These are phyloP conservation scores for Deilephila elpenor DNA, from an alignment of 2,888 invertebrate species.

Conservation along the genomic window DNA sequence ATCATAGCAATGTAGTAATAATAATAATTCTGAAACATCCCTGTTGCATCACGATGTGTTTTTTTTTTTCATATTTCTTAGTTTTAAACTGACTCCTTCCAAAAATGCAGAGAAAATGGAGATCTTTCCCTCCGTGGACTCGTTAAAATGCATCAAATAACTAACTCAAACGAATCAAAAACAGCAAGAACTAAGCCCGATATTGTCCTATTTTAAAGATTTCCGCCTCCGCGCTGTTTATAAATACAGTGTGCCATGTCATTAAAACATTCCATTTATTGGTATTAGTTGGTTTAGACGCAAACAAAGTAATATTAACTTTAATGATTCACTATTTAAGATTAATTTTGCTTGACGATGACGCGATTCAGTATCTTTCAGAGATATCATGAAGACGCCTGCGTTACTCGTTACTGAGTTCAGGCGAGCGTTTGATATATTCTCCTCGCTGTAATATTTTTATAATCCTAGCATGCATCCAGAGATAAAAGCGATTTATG, in stretches of 20 bases:
- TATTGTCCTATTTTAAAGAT: constrained; percentile 46
- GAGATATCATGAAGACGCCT: constrained; percentile 59
- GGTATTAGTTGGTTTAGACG: constrained; percentile 58
- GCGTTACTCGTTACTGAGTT: constrained; percentile 64
- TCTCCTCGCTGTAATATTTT: constrained; percentile 54
- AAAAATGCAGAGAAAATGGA: too few relatives aligned
- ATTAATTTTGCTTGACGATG: constrained; percentile 20
- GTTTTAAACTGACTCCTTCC: too few relatives aligned
- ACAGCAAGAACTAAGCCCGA: constrained; percentile 2
- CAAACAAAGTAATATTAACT: constrained; percentile 48
- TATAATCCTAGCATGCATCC: constrained; percentile 43
- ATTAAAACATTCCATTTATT: constrained; percentile 69
- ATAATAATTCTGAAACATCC: too few relatives aligned
- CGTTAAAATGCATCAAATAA: background rate
- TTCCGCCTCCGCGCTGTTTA: constrained; percentile 65
- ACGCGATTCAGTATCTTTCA: constrained; percentile 48
- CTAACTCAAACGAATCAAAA: background rate
- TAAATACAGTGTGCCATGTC: constrained; percentile 68
- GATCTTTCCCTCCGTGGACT: too few relatives aligned
- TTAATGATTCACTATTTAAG: constrained; percentile 46
- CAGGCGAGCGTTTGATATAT: constrained; percentile 64
- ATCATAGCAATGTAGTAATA: too few relatives aligned
- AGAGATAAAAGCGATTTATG: constrained; percentile 36
- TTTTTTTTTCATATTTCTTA: too few relatives aligned
- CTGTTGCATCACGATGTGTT: too few relatives aligned